Percentiles rank a stretch among this genome's conserved stretches.
phyloP scores from a whole-genome alignment of 30 jellyfish, hydroid and myxozoan genomes.

The Hydractinia echinata region DNA sequence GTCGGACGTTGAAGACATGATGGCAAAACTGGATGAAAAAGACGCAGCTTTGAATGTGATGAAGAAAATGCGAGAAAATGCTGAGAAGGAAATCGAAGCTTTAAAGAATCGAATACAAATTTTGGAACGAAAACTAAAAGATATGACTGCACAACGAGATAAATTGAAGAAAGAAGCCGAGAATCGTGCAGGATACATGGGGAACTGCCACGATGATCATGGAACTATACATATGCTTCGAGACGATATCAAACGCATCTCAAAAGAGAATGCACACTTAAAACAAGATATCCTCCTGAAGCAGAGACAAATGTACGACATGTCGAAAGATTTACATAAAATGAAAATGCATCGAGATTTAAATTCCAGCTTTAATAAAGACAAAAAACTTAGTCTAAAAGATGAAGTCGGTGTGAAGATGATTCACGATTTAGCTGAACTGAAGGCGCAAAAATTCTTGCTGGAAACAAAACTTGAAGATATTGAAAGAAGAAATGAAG shows the following conservation, averaged over 20 bases:
- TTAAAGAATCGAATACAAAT: conserved; percentile 27
- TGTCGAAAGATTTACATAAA: conserved; percentile 78
- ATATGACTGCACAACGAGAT: conserved; percentile 58
- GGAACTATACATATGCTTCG: conserved; percentile 95
- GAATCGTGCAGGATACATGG: conserved; percentile 55
- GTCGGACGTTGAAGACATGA: conserved; percentile 25
- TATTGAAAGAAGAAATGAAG: conserved; percentile 17
- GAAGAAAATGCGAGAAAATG: conserved; percentile 38
- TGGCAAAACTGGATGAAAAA: conserved; percentile 28
- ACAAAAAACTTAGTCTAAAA: conserved; percentile 22
- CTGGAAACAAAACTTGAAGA: conserved; percentile 38
- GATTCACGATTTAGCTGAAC: conserved; percentile 48
- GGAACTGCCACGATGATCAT: conserved; percentile 69
- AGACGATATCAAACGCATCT: conserved; percentile 81
- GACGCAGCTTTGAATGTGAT: conserved; percentile 43
- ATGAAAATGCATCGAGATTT: conserved; percentile 39
- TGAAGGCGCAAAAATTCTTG: conserved; percentile 30
- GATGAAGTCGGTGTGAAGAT: conserved; percentile 49
- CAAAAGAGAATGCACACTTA: conserved; percentile 83
- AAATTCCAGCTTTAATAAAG: conserved; percentile 29
- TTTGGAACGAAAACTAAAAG: conserved; percentile 52
- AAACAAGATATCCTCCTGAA: conserved; percentile 56
- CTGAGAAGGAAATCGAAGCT: conserved; percentile 46
- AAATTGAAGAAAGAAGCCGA: conserved; percentile 71
- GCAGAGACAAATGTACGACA: conserved; percentile 62